phyloP scores from a whole-genome alignment of 2,113 vertebrate genomes.

The Oophaga pumilio region DNA sequence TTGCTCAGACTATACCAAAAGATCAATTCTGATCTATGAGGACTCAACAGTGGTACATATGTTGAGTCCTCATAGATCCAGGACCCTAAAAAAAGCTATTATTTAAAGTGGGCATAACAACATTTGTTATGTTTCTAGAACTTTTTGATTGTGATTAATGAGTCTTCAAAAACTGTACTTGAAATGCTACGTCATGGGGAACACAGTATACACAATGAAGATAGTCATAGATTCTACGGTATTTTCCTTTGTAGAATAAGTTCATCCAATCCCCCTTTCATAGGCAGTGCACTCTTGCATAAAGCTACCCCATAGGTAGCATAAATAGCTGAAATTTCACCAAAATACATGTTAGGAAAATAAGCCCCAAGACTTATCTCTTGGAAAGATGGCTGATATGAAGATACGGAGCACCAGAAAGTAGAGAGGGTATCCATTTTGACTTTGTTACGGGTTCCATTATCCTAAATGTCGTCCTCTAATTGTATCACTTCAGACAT shows the following conservation, averaged over 20 bases:
- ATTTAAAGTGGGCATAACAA: too few species aligned
- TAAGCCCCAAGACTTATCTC: background rate
- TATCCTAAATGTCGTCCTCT: background rate
- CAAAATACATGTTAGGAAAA: background rate
- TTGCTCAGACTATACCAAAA: too few species aligned
- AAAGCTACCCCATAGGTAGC: background rate
- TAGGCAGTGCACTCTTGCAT: background rate
- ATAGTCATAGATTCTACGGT: background rate
- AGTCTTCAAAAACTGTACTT: too few species aligned
- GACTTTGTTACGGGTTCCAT: too few species aligned
- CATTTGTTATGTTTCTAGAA: too few species aligned
- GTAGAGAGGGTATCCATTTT: background rate
- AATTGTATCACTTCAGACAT: background rate
- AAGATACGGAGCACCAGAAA: background rate
- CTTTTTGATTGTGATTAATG: too few species aligned
- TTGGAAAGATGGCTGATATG: background rate
- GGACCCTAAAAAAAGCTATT: too few species aligned
- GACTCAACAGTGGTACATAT: too few species aligned
- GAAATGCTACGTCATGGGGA: too few species aligned
- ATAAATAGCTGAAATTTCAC: background rate
- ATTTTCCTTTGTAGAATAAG: background rate
- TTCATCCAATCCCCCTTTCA: background rate
- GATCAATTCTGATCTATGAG: too few species aligned
- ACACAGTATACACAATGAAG: too few species aligned
- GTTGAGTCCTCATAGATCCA: too few species aligned